Evolutionary conservation across 2,113 vertebrate genomes (phyloP), one percentile per base, ranked within the genome.

Genomic region (Eublepharis macularius): DNA sequence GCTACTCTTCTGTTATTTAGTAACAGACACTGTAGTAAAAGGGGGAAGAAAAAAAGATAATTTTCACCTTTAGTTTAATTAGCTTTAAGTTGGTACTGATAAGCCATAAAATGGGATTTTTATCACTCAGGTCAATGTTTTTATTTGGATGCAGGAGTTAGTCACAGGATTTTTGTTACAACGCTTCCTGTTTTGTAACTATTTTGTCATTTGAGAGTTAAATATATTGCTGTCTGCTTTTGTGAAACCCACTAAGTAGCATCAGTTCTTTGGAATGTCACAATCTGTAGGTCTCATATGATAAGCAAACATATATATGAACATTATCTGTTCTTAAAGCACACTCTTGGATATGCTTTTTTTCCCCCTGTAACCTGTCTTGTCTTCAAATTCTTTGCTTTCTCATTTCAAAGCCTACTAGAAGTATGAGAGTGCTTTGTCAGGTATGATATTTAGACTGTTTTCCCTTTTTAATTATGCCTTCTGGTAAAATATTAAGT

Each of bases 381-480:
- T 98, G 96, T 98, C 96, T 97, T 98, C 96, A 98, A 98, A 96
- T 94, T 96, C 95, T 97, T 97, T 97, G 97, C 98, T 97, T 98
- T 97, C 97, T 97, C 96, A 97, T 97, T 98, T 97, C 96, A 96
- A 99, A 99, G 99, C 99, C 99, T 96, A 98, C 99, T 99, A 99
- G 99, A 99, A 99, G 98, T 97, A 99, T 99, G 99, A 98, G 98
- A 97, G 99, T 99, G 96, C 98, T 99, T 96, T 99, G 99, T 98
- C 98, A 99, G 99, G 99, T 99, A 99, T 96, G 97, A 95, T 96
- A 97, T 95, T 94, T 86, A 96, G 96, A 95, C 94, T 97, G 91
- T 97, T 97, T 97, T 96, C 94, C 94, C 94, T 95, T 94, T 96
- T 91, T 88, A 78, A 88, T 83, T 39, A 43, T 85, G 29, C 80